Evolutionary conservation across 2,888 invertebrate species (phyloP).

Genomic region (Eumacrocentrus americanus): DNA sequence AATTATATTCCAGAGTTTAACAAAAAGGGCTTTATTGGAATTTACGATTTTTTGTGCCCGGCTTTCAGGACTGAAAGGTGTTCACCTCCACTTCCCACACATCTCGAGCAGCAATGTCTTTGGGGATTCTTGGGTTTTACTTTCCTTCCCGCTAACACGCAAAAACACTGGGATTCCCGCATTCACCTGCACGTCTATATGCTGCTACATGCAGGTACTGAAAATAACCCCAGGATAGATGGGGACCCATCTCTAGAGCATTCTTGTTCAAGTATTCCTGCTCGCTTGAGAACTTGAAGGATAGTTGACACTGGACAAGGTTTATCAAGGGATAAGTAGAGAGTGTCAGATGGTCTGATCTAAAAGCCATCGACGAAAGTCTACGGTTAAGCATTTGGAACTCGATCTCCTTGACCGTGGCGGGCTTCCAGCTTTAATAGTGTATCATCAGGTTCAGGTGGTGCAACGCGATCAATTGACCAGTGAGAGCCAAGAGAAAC

Average conservation of each 20-base stretch:
- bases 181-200: conserved; percentile 16
- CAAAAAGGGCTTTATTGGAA: neutral
- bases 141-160: conserved; percentile 11
- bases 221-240: conserved; percentile 21
- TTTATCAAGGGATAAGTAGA: conserved; percentile 13
- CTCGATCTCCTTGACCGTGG: conserved; percentile 21
- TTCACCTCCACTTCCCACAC: conserved; percentile 10
- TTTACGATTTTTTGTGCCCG: conserved; percentile 6
- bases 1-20: too few relatives aligned
- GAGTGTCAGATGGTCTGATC: conserved; percentile 9
- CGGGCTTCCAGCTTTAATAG: conserved; percentile 20
- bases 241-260: conserved; percentile 13
- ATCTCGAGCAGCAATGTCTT: conserved; percentile 19
- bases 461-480: conserved; percentile 8
- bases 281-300: too few relatives aligned
- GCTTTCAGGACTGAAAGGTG: conserved; percentile 9
- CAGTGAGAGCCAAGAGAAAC: neutral
- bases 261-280: too few relatives aligned
- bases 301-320: too few relatives aligned
- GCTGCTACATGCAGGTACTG: conserved; percentile 13
- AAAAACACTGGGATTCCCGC: conserved; percentile 24
- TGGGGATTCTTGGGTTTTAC: conserved; percentile 16
- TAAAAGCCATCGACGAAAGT: conserved; percentile 22
- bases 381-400: conserved; percentile 25
- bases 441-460: conserved; percentile 27